These are phyloP conservation scores for Cynopterus brachyotis DNA, from an alignment of 2,113 vertebrate species.

Conservation along the genomic window DNA sequence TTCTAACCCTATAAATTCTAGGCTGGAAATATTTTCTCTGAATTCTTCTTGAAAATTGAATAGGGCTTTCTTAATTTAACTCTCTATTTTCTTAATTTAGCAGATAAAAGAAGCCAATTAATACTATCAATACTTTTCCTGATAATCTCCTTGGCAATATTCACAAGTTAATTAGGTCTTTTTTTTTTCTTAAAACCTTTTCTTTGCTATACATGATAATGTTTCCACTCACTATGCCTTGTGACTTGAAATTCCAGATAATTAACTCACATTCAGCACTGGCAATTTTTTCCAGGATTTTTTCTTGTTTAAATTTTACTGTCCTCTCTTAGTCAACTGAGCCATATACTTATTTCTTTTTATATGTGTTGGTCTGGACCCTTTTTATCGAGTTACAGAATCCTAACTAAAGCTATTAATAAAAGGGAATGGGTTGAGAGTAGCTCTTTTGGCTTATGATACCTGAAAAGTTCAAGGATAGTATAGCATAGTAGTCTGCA, in stretches of 20 bases:
- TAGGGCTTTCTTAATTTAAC: constrained; percentile 13
- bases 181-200: not conserved
- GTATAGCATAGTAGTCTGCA: not conserved
- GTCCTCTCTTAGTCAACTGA: not conserved
- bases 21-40: not conserved
- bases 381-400: not conserved
- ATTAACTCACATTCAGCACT: not conserved
- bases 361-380: not conserved
- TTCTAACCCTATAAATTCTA: not conserved
- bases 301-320: not conserved
- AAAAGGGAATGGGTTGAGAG: not conserved
- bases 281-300: not conserved
- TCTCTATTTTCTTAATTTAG: not conserved
- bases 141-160: not conserved
- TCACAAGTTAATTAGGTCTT: not conserved
- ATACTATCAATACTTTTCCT: not conserved
- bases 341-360: not conserved
- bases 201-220: not conserved
- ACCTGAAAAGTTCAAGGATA: not conserved
- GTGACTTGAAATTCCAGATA: not conserved
- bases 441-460: not conserved
- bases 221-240: not conserved
- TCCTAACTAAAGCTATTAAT: not conserved
- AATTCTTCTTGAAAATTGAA: not conserved
- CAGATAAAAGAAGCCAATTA: not conserved